Conservation (phyloP, 2,888 invertebrate species). For the Nasonia oneida region DNA sequence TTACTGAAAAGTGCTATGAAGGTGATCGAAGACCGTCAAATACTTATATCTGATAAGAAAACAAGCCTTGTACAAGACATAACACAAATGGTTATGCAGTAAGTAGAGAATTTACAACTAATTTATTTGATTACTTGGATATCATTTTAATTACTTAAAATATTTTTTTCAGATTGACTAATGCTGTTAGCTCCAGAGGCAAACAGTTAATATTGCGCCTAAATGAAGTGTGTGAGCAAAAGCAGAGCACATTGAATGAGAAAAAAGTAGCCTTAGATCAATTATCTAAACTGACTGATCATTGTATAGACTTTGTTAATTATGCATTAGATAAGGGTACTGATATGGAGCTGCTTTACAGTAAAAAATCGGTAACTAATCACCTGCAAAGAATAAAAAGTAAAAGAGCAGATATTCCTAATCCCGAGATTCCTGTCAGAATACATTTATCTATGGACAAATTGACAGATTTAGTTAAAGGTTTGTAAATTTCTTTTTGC, state of each 20-base stretch:
- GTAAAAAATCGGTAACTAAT: slow-evolving; percentile 86
- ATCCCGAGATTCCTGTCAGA: slow-evolving; percentile 93
- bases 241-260: slow-evolving; percentile 89
- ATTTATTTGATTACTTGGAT: not conserved
- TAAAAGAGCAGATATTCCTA: slow-evolving; percentile 92
- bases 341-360: slow-evolving; percentile 91
- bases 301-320: slow-evolving; percentile 92
- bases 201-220: slow-evolving; percentile 90
- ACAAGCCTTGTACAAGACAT: slow-evolving; percentile 92
- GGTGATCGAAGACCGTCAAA: slow-evolving; percentile 91
- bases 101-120: slow-evolving; percentile 74
- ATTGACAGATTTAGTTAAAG: slow-evolving; percentile 89
- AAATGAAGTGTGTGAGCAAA: slow-evolving; percentile 89
- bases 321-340: slow-evolving; percentile 89
- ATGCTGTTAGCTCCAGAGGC: slow-evolving; percentile 90
- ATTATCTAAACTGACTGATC: slow-evolving; percentile 91
- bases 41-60: slow-evolving; percentile 92
- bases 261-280: slow-evolving; percentile 91
- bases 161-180: slow-evolving; percentile 84
- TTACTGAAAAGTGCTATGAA: slow-evolving; percentile 81
- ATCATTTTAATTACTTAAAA: not conserved
- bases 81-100: slow-evolving; percentile 92
- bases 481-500: slow-evolving; percentile 76
- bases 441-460: slow-evolving; percentile 90
- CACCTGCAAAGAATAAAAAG: slow-evolving; percentile 91